Conservation (phyloP, 1,140 invertebrate genomes). For the Onthophagus taurus region DNA sequence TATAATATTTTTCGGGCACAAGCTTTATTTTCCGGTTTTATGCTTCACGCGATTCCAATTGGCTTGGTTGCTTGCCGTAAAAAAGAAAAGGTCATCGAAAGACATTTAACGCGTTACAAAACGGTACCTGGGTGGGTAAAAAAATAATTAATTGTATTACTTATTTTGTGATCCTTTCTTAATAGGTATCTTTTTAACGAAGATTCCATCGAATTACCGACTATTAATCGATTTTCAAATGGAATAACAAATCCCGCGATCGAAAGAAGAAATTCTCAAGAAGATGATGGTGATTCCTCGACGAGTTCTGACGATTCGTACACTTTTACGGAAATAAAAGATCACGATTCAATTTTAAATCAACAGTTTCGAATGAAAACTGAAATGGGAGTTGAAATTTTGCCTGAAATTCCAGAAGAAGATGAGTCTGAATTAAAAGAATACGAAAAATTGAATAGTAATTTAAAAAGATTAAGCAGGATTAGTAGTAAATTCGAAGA, state of each 20-base stretch:
- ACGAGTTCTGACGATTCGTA: conserved; percentile 3
- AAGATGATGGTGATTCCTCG: not conserved
- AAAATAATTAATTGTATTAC: not conserved
- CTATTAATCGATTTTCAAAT: conserved; percentile 5
- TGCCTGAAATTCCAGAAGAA: conserved; percentile 25
- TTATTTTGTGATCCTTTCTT: conserved; percentile 1
- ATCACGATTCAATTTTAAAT: not conserved
- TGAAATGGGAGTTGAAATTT: conserved; percentile 10
- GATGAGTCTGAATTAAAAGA: conserved; percentile 18
- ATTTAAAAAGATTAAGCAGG: conserved; percentile 23
- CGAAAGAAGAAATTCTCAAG: too few relatives aligned
- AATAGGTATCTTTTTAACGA: too few relatives aligned
- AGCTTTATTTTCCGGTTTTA: not conserved
- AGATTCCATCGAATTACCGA: conserved; percentile 12
- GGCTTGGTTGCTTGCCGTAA: not conserved
- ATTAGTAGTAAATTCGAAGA: conserved; percentile 24
- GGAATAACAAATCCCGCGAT: not conserved
- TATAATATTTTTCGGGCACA: conserved; percentile 3
- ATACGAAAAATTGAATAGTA: conserved; percentile 16
- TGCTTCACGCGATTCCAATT: conserved; percentile 2
- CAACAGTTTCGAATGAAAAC: conserved; percentile 4
- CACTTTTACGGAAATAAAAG: conserved; percentile 7
- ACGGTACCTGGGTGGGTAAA: conserved; percentile 6
- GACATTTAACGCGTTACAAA: conserved; percentile 2
- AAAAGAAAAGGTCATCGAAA: not conserved